Evolutionary conservation across 2,797 vertebrate genomes (phyloP), one percentile per base, ranked within the genome.

Genomic region (Pseudopleuronectes americanus): DNA sequence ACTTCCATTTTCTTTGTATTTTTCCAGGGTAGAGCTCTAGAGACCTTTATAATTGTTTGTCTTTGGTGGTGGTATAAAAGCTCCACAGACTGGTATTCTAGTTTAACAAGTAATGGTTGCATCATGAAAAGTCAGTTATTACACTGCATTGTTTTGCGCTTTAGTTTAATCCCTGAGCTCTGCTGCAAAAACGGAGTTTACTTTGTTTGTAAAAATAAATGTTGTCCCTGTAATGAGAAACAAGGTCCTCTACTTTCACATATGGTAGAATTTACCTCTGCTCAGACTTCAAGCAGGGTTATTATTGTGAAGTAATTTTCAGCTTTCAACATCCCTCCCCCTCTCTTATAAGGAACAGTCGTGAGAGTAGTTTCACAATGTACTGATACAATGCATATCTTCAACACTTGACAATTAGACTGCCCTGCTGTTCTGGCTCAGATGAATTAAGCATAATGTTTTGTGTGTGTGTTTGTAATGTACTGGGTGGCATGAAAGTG

Each of bases 241-340:
- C 64, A 16, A 22, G 71, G 59, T 84, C 31, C 45, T 74, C 56
- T 38, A 81, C 63, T 81, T 83, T 84, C 79, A 67, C 83, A 87
- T 84, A 64, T 88, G 81, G 84, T 84, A 88, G 69, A 78, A 64
- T 86, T 88, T 85, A 77, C 65, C 73, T 80, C 81, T 55, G 62
- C 61, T 76, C 67, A 76, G 74, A 84, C 69, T 74, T 79, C 51
- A 60, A 69, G 74, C 61, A 56, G 63, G 51, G 4, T 74, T 77
- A 60, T 81, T 76, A 67, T 65, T 80, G 33, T 71, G 52, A 64
- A 48, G 63, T 69, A 22, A 64, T 80, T 84, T 71, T 74, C 54
- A 61, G 57, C 12, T 33, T 68, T 55, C 61, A 48, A 4, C 69
- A 59, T 77, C 31, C 0, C 54, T 63, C 33, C 59, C 52, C 8